Base-by-base conservation (phyloP, 2,113 vertebrate genomes). In the Alces alces region DNA sequence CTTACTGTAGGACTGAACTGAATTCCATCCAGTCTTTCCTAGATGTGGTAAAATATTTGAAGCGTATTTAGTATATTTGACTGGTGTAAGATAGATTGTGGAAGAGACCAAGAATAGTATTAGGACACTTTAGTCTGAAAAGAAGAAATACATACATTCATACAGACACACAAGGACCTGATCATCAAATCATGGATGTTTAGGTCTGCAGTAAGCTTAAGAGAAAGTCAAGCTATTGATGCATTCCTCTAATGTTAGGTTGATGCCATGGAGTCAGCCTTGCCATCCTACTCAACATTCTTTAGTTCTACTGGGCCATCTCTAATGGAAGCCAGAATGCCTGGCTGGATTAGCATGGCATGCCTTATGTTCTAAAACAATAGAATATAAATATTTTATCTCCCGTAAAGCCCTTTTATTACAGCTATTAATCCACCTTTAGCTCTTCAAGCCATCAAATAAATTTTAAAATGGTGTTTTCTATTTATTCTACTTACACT, bases 291-390 rank as follows among this genome's bases (percentile, higher is more conserved):
- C 47, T 92, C 86, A 90, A 23, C 50, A 64, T 52, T 83, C 27
- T 90, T 78, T 58, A 58, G 17, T 36, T 93, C 78, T 80, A 1
- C 36, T 82, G 14, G 47, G 73, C 21, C 14, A 30, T 89, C 61
- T 54, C 47, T 89, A 27, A 47, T 93, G 43, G 54, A 95, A 82
- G 55, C 30, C 47, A 93, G 57, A 83, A 82, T 36, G 55, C 27
- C 21, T 94, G 8, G 9, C 61, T 96, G 7, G 47, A 36, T 78
- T 43, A 83, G 6, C 61, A 54, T 84, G 25, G 33, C 8, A 91
- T 97, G 84, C 64, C 60, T 93, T 85, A 58, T 45, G 47, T 83
- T 95, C 30, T 89, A 87, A 91, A 94, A 87, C 78, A 55, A 80
- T 61, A 43, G 73, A 9, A 30, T 30, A 10, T 96, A 50, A 89